Evolutionary conservation across 1,140 invertebrate genomes (phyloP), one percentile per base, ranked within the genome.

Genomic region (Luehdorfia chinensis): DNA sequence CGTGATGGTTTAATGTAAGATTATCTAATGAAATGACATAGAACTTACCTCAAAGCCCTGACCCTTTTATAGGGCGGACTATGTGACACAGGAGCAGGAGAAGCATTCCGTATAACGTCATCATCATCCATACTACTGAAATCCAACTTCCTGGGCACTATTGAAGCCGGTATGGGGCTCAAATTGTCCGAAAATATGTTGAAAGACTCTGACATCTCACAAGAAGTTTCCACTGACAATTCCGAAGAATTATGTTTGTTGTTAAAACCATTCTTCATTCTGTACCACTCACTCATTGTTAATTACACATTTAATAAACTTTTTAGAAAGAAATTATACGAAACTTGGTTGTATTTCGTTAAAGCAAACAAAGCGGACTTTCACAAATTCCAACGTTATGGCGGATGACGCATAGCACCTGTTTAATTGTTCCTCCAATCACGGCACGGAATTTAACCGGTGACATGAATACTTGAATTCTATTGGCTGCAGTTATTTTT

Each of bases 1-100:
- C n/a, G n/a, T n/a, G n/a, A n/a, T n/a, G n/a, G n/a, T n/a, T n/a
- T n/a, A n/a, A n/a, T n/a, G n/a, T n/a, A n/a, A n/a, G n/a, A n/a
- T n/a, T n/a, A n/a, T n/a, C n/a, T n/a, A n/a, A n/a, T n/a, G 14
- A 47, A 43, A 48, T 19, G n/a, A 44, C 21, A 27, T 43, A 47
- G 25, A 39, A 69, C 70, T 75, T 77, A 88, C 86, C 78, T 89
- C 15, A 96, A 83, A 0, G 94, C 94, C 59, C 94, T 88, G 23
- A 96, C 93, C 67, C 92, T 89, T 68, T 94, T 94, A 60, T 95
- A 96, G 2, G 95, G 95, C 8, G 94, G 94, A 59, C 78, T 88
- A 2, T 77, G 62, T 14, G 75, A 62, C 5, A 55, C 57, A 6
- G 76, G 71, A n/a, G 73, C 63, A 12, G 71, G 66, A 12, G 72